A percentile compares a stretch with the other conserved stretches of the same genome.
These are phyloP conservation scores for Portunus trituberculatus DNA, from an alignment of 1,140 invertebrate genomes.

Conservation along the genomic window DNA sequence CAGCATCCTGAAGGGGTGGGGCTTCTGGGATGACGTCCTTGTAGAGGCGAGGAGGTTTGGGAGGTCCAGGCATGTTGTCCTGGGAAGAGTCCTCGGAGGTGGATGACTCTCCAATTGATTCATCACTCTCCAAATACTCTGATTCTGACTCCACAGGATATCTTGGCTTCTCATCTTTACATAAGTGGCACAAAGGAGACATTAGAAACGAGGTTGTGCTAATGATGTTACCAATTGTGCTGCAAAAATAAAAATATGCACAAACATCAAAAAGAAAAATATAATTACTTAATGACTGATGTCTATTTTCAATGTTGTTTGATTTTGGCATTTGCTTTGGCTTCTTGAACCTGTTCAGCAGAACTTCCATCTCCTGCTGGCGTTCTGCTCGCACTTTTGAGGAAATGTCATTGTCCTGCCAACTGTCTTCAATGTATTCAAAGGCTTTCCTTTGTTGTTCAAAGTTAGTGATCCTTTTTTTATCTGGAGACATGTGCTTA, in stretches of 20 bases:
- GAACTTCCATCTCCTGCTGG: constrained; percentile 65
- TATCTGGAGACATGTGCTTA: background rate
- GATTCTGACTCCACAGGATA: constrained; percentile 66
- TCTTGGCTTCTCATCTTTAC: constrained; percentile 40
- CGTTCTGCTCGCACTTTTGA: constrained; percentile 54
- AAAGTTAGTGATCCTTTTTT: background rate
- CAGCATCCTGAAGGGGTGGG: background rate
- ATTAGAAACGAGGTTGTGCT: too few relatives aligned
- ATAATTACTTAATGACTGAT: background rate
- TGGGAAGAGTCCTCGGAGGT: constrained; percentile 52
- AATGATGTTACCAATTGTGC: background rate
- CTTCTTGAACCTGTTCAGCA: constrained; percentile 71
- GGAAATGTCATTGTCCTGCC: constrained; percentile 68
- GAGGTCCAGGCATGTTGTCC: constrained; percentile 62
- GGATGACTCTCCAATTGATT: constrained; percentile 65
- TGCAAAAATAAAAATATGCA: background rate
- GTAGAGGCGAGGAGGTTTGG: constrained; percentile 75
- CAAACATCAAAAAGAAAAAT: background rate
- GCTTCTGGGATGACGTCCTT: constrained; percentile 13
- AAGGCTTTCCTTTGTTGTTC: constrained; percentile 57
- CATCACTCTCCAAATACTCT: constrained; percentile 76
- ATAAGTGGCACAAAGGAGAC: background rate
- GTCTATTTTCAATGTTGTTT: background rate
- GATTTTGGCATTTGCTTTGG: constrained; percentile 3
- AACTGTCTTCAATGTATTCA: constrained; percentile 66